phyloP scores from a whole-genome alignment of 2,888 invertebrate species.

The Cacoxenus indagator region DNA sequence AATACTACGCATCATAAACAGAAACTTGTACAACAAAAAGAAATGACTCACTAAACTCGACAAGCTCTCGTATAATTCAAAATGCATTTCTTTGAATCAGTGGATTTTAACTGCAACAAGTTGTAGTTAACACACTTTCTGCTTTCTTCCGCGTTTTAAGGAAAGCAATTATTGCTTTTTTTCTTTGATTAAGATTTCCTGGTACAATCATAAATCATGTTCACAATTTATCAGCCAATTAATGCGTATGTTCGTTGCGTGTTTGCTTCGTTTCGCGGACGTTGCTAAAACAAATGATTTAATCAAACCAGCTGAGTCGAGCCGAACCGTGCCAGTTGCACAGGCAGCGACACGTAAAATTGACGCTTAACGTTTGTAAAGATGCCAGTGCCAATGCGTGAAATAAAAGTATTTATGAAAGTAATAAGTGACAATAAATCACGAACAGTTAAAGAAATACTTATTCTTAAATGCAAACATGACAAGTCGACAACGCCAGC shows the following conservation, averaged over 20 bases:
- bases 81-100: conserved; percentile 13
- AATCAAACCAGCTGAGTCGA: not conserved
- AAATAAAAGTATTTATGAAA: conserved; percentile 19
- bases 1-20: too few relatives aligned
- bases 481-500: not conserved
- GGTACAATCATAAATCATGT: not conserved
- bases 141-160: conserved; percentile 11
- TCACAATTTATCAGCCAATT: not conserved
- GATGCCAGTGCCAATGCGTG: conserved; percentile 27
- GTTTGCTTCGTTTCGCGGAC: not conserved
- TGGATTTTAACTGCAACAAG: not conserved
- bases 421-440: not conserved
- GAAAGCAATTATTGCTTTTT: conserved; percentile 47
- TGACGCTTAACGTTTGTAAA: conserved; percentile 25
- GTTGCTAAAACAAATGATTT: not conserved
- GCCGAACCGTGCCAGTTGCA: not conserved
- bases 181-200: conserved; percentile 42
- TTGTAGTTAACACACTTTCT: not conserved
- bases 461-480: conserved; percentile 5
- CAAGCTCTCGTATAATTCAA: too few relatives aligned
- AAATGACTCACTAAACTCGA: too few relatives aligned
- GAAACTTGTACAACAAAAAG: too few relatives aligned
- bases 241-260: not conserved
- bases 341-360: conserved; percentile 18
- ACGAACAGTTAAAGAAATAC: not conserved